phyloP scores from a whole-genome alignment of 2,888 invertebrate genomes.

The Drosophila greeni region DNA sequence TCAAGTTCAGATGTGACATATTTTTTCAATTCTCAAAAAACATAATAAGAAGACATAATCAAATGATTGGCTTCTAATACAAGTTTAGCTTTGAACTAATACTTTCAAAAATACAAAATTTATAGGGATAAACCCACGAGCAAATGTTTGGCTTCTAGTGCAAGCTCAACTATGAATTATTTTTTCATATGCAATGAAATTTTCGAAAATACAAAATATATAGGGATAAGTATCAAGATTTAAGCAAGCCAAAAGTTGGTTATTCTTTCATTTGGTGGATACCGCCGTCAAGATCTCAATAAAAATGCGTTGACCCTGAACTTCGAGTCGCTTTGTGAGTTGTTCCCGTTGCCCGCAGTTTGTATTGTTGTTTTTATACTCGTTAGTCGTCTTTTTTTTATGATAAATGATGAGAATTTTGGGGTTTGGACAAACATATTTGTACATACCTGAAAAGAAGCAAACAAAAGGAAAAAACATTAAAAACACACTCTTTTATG shows the following conservation, averaged over 20 bases:
- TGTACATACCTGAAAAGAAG: constrained; percentile 55
- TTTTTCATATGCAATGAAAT: not conserved
- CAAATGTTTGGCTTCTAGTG: not conserved
- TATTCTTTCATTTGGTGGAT: constrained; percentile 2
- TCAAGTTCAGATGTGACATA: no score
- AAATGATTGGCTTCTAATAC: no score
- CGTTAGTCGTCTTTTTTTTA: constrained; percentile 8
- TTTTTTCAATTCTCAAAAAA: no score
- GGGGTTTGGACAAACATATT: not conserved
- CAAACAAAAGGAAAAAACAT: constrained; percentile 34
- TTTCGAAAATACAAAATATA: not conserved
- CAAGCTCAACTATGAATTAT: no score
- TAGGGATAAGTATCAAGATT: not conserved
- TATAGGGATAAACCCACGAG: no score
- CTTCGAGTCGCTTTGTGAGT: constrained; percentile 15
- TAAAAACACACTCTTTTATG: constrained; percentile 42
- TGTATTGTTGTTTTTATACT: constrained; percentile 7
- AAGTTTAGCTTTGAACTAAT: no score
- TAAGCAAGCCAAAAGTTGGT: not conserved
- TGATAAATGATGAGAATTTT: constrained; percentile 39
- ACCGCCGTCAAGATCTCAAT: constrained; percentile 7
- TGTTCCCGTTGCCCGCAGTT: constrained; percentile 4
- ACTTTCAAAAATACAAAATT: no score
- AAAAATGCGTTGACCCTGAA: constrained; percentile 29
- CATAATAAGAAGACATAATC: no score